Percentiles rank a stretch among this genome's conserved stretches.
phyloP scores from a whole-genome alignment of 2,797 vertebrate species.

The Labeo calbasu region DNA sequence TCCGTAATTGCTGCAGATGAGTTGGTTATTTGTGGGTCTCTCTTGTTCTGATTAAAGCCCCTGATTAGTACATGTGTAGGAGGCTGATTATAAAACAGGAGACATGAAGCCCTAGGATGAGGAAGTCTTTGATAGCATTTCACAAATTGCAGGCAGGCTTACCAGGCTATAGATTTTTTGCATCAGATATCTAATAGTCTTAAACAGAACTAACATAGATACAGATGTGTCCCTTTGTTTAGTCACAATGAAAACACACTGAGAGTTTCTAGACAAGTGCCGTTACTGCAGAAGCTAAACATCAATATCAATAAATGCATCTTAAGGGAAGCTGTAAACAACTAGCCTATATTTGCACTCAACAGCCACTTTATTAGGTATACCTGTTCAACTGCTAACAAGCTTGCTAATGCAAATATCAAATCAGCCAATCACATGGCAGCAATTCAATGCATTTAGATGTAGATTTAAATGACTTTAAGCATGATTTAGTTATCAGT shows the following conservation, averaged over 20 bases:
- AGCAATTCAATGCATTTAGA: not conserved
- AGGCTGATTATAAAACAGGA: slow-evolving; percentile 69
- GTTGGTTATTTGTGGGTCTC: slow-evolving; percentile 65
- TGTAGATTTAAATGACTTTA: not conserved
- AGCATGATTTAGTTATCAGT: not conserved
- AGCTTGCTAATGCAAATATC: not conserved
- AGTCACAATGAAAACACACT: slow-evolving; percentile 4
- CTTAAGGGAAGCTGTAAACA: not conserved
- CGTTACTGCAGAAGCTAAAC: not conserved
- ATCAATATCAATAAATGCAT: not conserved
- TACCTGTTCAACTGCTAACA: not conserved
- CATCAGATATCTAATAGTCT: slow-evolving; percentile 2
- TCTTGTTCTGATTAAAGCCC: slow-evolving; percentile 68
- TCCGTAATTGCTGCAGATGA: slow-evolving; percentile 66
- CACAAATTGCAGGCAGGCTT: slow-evolving; percentile 42
- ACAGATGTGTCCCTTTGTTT: not conserved
- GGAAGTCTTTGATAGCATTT: slow-evolving; percentile 41
- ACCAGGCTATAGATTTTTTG: slow-evolving; percentile 21
- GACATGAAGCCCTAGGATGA: slow-evolving; percentile 40
- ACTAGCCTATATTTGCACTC: not conserved
- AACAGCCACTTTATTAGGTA: not conserved
- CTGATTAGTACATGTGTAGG: slow-evolving; percentile 73
- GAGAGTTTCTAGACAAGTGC: not conserved
- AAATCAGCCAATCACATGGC: not conserved
- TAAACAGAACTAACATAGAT: not conserved